Evolutionary conservation across 2,888 invertebrate species (phyloP).

Genomic region (Strigamia transsilvanica): DNA sequence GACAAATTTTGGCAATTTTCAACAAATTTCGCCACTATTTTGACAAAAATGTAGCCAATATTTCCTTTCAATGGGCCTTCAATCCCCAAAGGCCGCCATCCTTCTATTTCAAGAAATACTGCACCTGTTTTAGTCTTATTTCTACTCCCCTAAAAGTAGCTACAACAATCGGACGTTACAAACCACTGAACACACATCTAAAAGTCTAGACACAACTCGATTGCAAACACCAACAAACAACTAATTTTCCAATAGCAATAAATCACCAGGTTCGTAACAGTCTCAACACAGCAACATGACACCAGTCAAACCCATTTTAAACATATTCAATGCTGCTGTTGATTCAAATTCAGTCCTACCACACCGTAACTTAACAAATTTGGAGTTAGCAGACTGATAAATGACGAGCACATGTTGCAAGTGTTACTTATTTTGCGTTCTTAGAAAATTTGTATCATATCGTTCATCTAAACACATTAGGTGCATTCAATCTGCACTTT

Average conservation of each 20-base stretch:
- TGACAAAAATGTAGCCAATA: too few relatives aligned
- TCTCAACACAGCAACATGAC: too few relatives aligned
- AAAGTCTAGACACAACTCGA: conserved; percentile 8
- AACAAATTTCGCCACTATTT: too few relatives aligned
- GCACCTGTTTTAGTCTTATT: background rate
- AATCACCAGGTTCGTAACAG: too few relatives aligned
- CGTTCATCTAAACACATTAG: background rate
- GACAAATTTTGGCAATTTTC: too few relatives aligned
- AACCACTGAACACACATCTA: background rate
- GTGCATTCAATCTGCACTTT: too few relatives aligned
- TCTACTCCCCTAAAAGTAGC: background rate
- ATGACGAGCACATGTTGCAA: background rate
- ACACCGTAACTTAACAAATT: background rate
- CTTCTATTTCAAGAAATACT: too few relatives aligned
- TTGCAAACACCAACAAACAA: background rate
- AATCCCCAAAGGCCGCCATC: too few relatives aligned
- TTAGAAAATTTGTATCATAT: background rate
- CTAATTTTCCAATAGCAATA: too few relatives aligned
- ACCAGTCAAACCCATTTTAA: too few relatives aligned
- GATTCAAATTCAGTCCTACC: background rate
- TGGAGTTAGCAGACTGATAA: conserved; percentile 1
- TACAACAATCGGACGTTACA: conserved; percentile 1
- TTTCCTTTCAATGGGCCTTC: too few relatives aligned
- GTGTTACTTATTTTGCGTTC: background rate
- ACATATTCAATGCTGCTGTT: too few relatives aligned